A percentile compares a stretch with the other conserved stretches of the same genome.
Evolutionary conservation across 1,140 invertebrate genomes (phyloP).

Genomic region (Bombyx mori): DNA sequence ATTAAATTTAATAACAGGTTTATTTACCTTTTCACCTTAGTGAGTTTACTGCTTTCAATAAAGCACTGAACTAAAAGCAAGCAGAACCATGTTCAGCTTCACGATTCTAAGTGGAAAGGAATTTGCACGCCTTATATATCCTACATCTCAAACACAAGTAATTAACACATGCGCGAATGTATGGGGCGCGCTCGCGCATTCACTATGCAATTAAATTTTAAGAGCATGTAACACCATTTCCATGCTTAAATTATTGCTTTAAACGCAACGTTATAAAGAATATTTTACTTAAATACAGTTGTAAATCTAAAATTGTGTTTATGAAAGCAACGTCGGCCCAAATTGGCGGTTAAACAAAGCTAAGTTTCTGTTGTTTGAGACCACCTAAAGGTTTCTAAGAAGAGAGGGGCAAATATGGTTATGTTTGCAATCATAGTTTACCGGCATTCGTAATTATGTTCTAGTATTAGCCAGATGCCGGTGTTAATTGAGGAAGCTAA

Average conservation of each 20-base stretch:
- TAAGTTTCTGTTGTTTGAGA: slow-evolving; percentile 40
- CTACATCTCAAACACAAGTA: slow-evolving; percentile 36
- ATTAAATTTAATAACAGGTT: too few relatives aligned
- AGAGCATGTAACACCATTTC: slow-evolving; percentile 18
- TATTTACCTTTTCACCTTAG: too few relatives aligned
- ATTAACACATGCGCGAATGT: slow-evolving; percentile 56
- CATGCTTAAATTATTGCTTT: slow-evolving; percentile 3
- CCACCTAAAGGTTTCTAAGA: slow-evolving; percentile 55
- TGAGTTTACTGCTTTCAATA: too few relatives aligned
- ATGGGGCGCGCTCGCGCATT: slow-evolving; percentile 26
- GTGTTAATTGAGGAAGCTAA: slow-evolving; percentile 31
- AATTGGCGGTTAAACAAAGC: slow-evolving; percentile 56
- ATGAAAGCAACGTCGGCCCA: slow-evolving; percentile 34
- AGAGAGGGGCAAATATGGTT: slow-evolving; percentile 8
- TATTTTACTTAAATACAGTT: neutral
- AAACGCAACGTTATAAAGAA: neutral
- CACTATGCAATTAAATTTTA: slow-evolving; percentile 49
- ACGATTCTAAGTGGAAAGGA: slow-evolving; percentile 22
- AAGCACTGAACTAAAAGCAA: neutral
- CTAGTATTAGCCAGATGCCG: slow-evolving; percentile 24
- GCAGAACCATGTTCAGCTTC: neutral
- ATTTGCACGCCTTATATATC: slow-evolving; percentile 46
- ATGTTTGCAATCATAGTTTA: slow-evolving; percentile 41
- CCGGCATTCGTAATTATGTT: slow-evolving; percentile 34
- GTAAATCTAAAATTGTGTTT: slow-evolving; percentile 9